phyloP scores from a whole-genome alignment of 2,113 vertebrate species.

The Austrofundulus limnaeus region DNA sequence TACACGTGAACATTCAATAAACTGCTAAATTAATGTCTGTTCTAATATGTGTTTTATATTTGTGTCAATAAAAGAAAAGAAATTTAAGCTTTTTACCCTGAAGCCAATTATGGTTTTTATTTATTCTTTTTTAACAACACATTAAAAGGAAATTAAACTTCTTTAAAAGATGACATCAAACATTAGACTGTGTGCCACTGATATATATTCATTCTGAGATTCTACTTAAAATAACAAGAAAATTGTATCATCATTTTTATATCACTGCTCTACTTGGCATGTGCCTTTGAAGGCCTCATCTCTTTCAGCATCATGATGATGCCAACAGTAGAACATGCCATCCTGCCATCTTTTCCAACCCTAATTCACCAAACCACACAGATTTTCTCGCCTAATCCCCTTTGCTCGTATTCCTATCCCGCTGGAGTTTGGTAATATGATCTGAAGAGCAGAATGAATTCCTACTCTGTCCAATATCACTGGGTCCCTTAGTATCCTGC shows the following conservation, averaged over 20 bases:
- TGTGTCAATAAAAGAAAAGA: conserved; percentile 25
- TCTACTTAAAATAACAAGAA: conserved; percentile 2
- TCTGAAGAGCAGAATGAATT: conserved; percentile 58
- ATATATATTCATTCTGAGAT: not conserved
- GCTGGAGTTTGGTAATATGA: conserved; percentile 57
- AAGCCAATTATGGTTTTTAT: not conserved
- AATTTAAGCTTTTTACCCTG: not conserved
- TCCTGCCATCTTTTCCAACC: conserved; percentile 54
- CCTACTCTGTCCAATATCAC: conserved; percentile 53
- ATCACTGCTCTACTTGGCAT: conserved; percentile 37
- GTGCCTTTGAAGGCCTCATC: conserved; percentile 24
- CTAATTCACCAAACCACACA: conserved; percentile 59
- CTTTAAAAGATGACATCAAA: not conserved
- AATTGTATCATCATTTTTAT: conserved; percentile 25
- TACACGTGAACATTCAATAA: conserved; percentile 44
- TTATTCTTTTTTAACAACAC: not conserved
- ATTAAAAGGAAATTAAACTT: not conserved
- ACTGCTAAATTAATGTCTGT: conserved; percentile 14
- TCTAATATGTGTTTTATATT: conserved; percentile 35
- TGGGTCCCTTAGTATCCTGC: conserved; percentile 44
- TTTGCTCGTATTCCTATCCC: conserved; percentile 51
- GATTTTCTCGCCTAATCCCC: conserved; percentile 61
- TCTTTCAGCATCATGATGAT: conserved; percentile 33
- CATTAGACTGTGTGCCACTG: not conserved
- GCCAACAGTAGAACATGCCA: conserved; percentile 48